These are phyloP conservation scores for Perca flavescens DNA, from an alignment of 2,113 vertebrate genomes.

Conservation along the genomic window DNA sequence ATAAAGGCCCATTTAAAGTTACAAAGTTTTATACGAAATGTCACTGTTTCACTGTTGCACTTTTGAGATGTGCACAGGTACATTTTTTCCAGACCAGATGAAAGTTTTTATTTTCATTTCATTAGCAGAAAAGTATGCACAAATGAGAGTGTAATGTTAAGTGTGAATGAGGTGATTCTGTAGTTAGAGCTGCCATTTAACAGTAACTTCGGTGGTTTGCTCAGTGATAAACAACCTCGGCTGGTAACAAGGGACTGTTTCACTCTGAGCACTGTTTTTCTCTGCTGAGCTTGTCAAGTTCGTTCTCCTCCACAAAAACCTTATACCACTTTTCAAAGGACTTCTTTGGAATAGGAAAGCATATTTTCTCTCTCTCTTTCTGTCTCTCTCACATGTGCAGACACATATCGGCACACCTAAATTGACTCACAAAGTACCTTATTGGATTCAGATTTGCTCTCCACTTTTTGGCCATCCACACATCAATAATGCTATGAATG, in stretches of 20 bases:
- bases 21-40: slow-evolving; percentile 54
- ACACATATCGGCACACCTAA: slow-evolving; percentile 20
- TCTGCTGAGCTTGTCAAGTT: slow-evolving; percentile 59
- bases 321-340: slow-evolving; percentile 63
- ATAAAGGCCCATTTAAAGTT: slow-evolving; percentile 60
- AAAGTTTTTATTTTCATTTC: slow-evolving; percentile 21
- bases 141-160: background rate
- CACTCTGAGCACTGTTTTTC: slow-evolving; percentile 55
- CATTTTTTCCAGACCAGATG: slow-evolving; percentile 29
- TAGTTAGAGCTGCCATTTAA: slow-evolving; percentile 48
- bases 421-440: slow-evolving; percentile 55
- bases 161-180: slow-evolving; percentile 54
- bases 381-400: background rate
- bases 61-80: slow-evolving; percentile 22
- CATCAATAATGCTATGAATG: slow-evolving; percentile 79
- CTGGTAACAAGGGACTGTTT: slow-evolving; percentile 67
- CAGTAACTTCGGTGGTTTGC: slow-evolving; percentile 47
- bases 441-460: slow-evolving; percentile 78
- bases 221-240: slow-evolving; percentile 68
- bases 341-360: slow-evolving; percentile 58
- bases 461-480: slow-evolving; percentile 64
- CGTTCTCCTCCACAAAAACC: slow-evolving; percentile 55
- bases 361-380: slow-evolving; percentile 36
- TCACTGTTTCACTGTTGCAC: slow-evolving; percentile 41
- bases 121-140: slow-evolving; percentile 21